Base-by-base conservation (phyloP, 2,113 vertebrate species). In the Myxocyprinus asiaticus region DNA sequence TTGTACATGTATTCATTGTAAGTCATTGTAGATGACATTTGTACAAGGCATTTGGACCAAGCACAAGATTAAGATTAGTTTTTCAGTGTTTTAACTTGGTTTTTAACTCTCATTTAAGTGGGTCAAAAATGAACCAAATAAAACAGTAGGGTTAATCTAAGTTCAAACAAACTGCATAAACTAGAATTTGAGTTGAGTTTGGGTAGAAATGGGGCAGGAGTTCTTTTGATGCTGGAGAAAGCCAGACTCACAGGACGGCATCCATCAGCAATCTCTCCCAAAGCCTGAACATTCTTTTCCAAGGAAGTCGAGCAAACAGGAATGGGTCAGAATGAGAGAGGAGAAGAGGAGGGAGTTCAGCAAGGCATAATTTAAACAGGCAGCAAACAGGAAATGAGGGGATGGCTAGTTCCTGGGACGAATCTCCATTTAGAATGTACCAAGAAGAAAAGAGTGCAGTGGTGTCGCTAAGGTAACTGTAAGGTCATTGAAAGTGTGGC, bases 331-430 rank as follows among this genome's bases (percentile, higher is more conserved):
- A 94, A 93, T 93, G 90, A 76, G 22, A 33, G 22, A 33, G 22
- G 22, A 33, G 92, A 92, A 93, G 83, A 67, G 75, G 12, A 47
- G 47, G 83, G 85, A 86, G 82, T 83, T 82, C 81, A 94, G 93
- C 92, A 94, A 94, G 92, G 94, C 90, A 88, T 98, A 98, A 98
- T 98, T 99, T 94, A 96, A 98, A 96, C 95, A 98, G 95, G 96
- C 95, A 95, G 97, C 95, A 97, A 96, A 96, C 96, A 98, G 97
- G 97, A 98, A 98, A 98, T 96, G 95, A 98, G 95, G 94, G 91
- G 93, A 95, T 93, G 94, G 94, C 93, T 90, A 94, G 94, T 95
- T 96, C 95, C 95, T 96, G 95, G 94, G 94, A 91, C 93, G 91
- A 94, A 90, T 94, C 95, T 94, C 95, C 95, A 96, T 94, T 96